Percentiles rank a stretch among this genome's conserved stretches.
These are phyloP conservation scores for Trogon melanurus DNA, from an alignment of 2,113 vertebrate genomes.

Conservation along the genomic window DNA sequence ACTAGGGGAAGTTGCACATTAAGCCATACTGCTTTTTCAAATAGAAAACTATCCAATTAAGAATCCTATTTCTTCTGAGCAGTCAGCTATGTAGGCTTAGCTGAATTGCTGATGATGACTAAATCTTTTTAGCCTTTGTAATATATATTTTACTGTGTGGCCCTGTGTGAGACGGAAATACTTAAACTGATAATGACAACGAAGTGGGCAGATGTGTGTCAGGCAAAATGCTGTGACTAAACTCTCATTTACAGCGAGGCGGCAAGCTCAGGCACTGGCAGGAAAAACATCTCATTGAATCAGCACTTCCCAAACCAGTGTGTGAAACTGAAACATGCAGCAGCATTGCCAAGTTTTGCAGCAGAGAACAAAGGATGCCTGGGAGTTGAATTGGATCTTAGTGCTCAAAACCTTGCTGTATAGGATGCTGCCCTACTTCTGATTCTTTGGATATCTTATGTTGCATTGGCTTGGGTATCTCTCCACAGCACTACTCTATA, in stretches of 20 bases:
- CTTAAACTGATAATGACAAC: conserved; percentile 35
- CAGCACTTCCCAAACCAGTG: conserved; percentile 58
- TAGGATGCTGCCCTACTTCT: conserved; percentile 52
- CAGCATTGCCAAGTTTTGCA: conserved; percentile 54
- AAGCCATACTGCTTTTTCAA: conserved; percentile 14
- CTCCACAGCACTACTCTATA: background rate
- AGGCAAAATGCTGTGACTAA: conserved; percentile 49
- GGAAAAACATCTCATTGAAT: conserved; percentile 51
- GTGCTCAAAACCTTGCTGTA: background rate
- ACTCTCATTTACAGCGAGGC: conserved; percentile 9
- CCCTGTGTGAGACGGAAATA: conserved; percentile 19
- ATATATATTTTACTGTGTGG: background rate
- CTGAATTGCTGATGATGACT: conserved; percentile 7
- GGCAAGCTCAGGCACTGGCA: conserved; percentile 55
- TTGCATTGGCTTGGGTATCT: background rate
- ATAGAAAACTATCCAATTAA: conserved; percentile 47
- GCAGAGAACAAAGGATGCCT: conserved; percentile 41
- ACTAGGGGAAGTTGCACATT: background rate
- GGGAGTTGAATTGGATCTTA: conserved; percentile 25
- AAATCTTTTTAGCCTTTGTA: conserved; percentile 35
- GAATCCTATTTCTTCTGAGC: conserved; percentile 39
- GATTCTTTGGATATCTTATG: conserved; percentile 13
- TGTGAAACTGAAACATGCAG: conserved; percentile 47
- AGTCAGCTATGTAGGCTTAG: conserved; percentile 37
- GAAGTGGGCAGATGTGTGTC: conserved; percentile 28